Base-by-base conservation (phyloP, 2,797 vertebrate genomes). In the Gastrophryne carolinensis region DNA sequence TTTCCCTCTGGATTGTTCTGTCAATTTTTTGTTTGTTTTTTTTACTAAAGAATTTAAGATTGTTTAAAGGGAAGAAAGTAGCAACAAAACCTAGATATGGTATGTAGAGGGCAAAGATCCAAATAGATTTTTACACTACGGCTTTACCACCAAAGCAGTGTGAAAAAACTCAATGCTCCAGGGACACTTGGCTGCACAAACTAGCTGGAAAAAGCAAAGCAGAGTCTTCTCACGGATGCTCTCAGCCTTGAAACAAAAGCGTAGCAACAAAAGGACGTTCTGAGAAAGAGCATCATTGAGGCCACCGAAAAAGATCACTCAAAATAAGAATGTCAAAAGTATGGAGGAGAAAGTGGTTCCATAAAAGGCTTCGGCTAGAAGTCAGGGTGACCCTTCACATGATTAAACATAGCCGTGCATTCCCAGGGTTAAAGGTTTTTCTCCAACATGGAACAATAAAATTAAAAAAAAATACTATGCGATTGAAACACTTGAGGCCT, bases 171-270 rank as follows among this genome's bases (percentile, higher is more conserved):
- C 11, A 70, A 72, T 37, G 35, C 70, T 30, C 58, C 11, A 72
- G 70, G 70, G 70, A 72, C 44, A 61, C 41, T 7, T 19, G 9
- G 56, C 41, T 53, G 44, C 32, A 37, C 15, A 72, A 62, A 62
- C 44, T 52, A 63, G 19, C 32, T 49, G 41, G 19, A 63, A 62
- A 62, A 62, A 62, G 21, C 29, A 73, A 73, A 24, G 60, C 21
- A 63, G 35, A 3, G 44, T 30, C 50, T 26, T 56, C 24, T 70
- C 56, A 15, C 19, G 21, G 34, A 24, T 17, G 39, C 70, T 63
- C 63, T 72, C 15, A 56, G 60, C 24, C 60, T 64, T 73, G 53
- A 73, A 73, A 73, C 58, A 73, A 64, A 63, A 63, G 71, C 32
- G 15, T 6, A 39, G 49, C 50, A 15, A 62, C 70, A 73, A 64